These are phyloP conservation scores for Drosophila pseudotalamancana DNA, from an alignment of 2,888 invertebrate genomes.

Conservation along the genomic window DNA sequence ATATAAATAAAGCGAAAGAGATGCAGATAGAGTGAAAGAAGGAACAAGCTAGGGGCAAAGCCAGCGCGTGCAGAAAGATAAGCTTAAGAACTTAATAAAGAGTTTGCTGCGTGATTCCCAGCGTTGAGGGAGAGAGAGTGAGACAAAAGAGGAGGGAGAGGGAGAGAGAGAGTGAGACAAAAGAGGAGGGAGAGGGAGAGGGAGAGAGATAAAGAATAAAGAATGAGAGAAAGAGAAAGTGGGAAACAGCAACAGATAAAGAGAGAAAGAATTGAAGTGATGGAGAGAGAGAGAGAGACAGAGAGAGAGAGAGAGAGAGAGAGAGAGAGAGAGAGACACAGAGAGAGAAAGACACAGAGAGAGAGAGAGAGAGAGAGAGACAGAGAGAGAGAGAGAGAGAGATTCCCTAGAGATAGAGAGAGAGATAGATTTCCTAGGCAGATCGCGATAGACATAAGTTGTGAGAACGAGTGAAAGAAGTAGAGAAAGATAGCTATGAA, in stretches of 20 bases:
- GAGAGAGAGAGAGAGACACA: neutral
- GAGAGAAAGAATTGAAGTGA: neutral
- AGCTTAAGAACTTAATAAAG: constrained; percentile 1
- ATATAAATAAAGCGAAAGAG: no score
- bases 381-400: no score
- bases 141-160: neutral
- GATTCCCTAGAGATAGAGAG: no score
- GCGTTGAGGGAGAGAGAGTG: constrained; percentile 23
- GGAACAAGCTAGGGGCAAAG: neutral
- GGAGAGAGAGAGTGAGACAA: neutral
- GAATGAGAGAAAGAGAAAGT: no score
- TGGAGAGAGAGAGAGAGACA: neutral
- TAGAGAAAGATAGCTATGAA: no score
- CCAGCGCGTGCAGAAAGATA: constrained; percentile 2
- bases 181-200: neutral
- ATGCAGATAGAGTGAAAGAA: neutral
- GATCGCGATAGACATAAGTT: no score
- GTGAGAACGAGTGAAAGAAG: no score
- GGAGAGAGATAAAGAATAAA: neutral
- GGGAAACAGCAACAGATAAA: no score
- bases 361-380: no score
- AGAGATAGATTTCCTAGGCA: no score
- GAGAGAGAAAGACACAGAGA: no score
- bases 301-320: neutral
- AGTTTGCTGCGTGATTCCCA: constrained; percentile 52